A percentile compares a stretch with the other conserved stretches of the same genome.
Evolutionary conservation across 2,888 invertebrate species (phyloP).

Genomic region (Argynnis bischoffii): DNA sequence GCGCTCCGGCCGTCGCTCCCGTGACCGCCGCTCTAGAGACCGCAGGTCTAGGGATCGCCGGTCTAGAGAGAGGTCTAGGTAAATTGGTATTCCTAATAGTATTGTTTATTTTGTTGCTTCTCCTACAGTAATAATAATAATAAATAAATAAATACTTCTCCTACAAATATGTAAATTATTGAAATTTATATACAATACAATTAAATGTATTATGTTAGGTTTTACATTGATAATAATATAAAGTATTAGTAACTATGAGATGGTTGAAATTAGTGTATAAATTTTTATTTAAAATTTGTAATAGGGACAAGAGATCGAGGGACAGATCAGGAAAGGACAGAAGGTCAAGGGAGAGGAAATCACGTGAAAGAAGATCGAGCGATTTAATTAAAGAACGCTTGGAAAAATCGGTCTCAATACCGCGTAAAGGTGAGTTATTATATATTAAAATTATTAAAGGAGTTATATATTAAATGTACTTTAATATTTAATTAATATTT

Average conservation of each 20-base stretch:
- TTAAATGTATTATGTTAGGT: too few species aligned
- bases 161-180: neutral
- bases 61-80: conserved; percentile 71
- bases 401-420: conserved; percentile 76
- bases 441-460: neutral
- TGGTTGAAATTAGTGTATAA: conserved; percentile 2
- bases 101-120: conserved; percentile 27
- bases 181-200: too few species aligned
- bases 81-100: too few species aligned
- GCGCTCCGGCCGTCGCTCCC: conserved; percentile 51
- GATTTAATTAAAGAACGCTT: conserved; percentile 75
- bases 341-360: conserved; percentile 73
- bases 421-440: conserved; percentile 64
- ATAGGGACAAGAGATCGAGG: conserved; percentile 73
- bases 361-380: conserved; percentile 74
- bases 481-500: neutral
- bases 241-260: too few species aligned
- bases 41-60: conserved; percentile 67
- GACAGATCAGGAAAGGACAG: conserved; percentile 66
- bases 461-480: neutral
- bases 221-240: too few species aligned
- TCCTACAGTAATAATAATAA: too few species aligned
- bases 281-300: conserved; percentile 15
- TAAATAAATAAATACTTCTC: too few species aligned
- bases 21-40: conserved; percentile 62